A percentile compares a stretch with the other conserved stretches of the same genome.
Evolutionary conservation across 2,797 vertebrate genomes (phyloP).

Genomic region (Serranus cabrilla): DNA sequence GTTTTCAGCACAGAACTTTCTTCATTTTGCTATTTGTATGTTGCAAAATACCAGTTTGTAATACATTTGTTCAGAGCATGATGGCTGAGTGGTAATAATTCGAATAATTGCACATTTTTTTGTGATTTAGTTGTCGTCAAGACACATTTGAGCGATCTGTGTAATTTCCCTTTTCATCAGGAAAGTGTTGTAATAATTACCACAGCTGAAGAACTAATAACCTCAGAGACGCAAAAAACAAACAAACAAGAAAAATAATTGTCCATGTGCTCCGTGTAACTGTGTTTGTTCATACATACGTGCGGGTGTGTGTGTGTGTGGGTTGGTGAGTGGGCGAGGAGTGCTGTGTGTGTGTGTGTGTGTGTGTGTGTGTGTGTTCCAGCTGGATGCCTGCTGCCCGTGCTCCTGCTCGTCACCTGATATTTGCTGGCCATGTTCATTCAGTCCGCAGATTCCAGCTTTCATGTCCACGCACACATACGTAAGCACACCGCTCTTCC

Average conservation of each 20-base stretch:
- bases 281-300: not conserved
- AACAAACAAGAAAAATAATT: no score
- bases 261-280: not conserved
- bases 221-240: not conserved
- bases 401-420: slow-evolving; percentile 63
- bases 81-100: no score
- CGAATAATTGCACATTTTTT: no score
- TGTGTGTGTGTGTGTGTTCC: slow-evolving; percentile 10
- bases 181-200: not conserved
- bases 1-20: no score
- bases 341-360: slow-evolving; percentile 4
- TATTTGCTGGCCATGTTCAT: slow-evolving; percentile 49
- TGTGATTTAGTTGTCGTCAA: not conserved
- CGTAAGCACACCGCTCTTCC: slow-evolving; percentile 22
- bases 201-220: not conserved
- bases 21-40: no score
- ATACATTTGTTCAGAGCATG: no score
- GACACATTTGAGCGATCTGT: not conserved
- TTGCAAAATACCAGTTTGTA: no score
- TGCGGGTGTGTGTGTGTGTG: slow-evolving; percentile 24
- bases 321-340: slow-evolving; percentile 11
- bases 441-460: slow-evolving; percentile 63
- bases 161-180: slow-evolving; percentile 2
- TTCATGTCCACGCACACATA: slow-evolving; percentile 62
- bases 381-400: slow-evolving; percentile 34